Evolutionary conservation across 2,797 vertebrate species (phyloP).

Genomic region (Cossypha heuglini): DNA sequence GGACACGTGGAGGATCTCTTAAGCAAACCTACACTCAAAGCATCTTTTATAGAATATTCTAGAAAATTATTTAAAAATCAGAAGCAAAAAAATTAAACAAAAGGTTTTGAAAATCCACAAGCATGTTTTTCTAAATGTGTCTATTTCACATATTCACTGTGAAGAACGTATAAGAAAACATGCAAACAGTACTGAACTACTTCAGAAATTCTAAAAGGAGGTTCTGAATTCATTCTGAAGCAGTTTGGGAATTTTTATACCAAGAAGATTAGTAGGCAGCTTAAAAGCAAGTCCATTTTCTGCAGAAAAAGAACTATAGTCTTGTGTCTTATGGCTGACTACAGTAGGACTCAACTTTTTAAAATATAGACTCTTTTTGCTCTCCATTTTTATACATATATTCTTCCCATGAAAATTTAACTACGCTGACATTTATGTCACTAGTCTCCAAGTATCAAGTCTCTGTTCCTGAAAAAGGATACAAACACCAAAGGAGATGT

Average conservation of each 20-base stretch:
- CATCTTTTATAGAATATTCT: not conserved
- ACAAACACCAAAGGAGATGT: not conserved
- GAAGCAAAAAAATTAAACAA: not conserved
- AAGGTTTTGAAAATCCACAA: not conserved
- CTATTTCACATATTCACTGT: not conserved
- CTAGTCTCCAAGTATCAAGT: not conserved
- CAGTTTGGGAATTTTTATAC: not conserved
- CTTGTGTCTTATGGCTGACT: not conserved
- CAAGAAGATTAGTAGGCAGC: not conserved
- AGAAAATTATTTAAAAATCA: not conserved
- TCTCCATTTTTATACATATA: not conserved
- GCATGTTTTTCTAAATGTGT: not conserved
- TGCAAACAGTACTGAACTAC: not conserved
- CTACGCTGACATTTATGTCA: not conserved
- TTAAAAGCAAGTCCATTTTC: not conserved
- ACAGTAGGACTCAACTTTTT: not conserved
- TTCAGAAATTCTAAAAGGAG: not conserved
- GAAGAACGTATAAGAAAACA: not conserved
- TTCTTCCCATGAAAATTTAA: not conserved
- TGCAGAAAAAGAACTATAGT: not conserved
- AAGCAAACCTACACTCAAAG: not conserved
- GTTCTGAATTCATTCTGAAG: not conserved
- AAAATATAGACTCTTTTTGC: not conserved
- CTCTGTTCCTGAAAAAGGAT: not conserved
- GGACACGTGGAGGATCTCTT: not conserved